Evolutionary conservation across 2,888 invertebrate species (phyloP).

Genomic region (Philereme vetulata): DNA sequence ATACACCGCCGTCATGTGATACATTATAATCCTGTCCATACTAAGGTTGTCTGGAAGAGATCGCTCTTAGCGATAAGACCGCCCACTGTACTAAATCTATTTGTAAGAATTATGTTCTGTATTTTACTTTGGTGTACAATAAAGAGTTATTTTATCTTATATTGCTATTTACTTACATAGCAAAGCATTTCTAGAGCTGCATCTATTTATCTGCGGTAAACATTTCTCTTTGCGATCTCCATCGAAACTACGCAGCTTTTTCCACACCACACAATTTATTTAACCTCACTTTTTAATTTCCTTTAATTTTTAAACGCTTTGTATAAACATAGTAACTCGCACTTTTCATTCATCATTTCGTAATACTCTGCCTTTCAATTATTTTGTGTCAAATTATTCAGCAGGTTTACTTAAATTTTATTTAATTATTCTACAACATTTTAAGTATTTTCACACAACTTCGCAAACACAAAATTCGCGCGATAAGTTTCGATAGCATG

Average conservation of each 20-base stretch:
- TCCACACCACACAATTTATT: neutral
- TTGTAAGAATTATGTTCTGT: too few relatives aligned
- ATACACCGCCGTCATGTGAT: too few relatives aligned
- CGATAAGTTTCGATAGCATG: neutral
- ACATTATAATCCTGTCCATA: too few relatives aligned
- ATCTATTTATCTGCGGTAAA: constrained; percentile 47
- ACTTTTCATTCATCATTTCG: constrained; percentile 1
- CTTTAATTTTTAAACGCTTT: neutral
- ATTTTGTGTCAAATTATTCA: neutral
- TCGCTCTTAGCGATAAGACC: too few relatives aligned
- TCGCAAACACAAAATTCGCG: neutral
- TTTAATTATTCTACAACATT: too few relatives aligned
- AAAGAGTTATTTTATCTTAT: too few relatives aligned
- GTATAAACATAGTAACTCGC: neutral
- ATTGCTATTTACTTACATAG: constrained; percentile 63
- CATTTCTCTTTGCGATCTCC: constrained; percentile 14
- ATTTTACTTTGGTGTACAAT: too few relatives aligned
- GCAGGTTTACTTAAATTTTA: too few relatives aligned
- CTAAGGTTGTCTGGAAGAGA: too few relatives aligned
- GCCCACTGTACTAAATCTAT: too few relatives aligned
- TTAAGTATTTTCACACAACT: neutral
- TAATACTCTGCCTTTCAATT: neutral
- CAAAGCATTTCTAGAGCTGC: constrained; percentile 67
- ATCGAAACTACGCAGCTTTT: neutral
- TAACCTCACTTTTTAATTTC: neutral